These are phyloP conservation scores for Premnoplex brunnescens DNA, from an alignment of 2,797 vertebrate species.

Conservation along the genomic window DNA sequence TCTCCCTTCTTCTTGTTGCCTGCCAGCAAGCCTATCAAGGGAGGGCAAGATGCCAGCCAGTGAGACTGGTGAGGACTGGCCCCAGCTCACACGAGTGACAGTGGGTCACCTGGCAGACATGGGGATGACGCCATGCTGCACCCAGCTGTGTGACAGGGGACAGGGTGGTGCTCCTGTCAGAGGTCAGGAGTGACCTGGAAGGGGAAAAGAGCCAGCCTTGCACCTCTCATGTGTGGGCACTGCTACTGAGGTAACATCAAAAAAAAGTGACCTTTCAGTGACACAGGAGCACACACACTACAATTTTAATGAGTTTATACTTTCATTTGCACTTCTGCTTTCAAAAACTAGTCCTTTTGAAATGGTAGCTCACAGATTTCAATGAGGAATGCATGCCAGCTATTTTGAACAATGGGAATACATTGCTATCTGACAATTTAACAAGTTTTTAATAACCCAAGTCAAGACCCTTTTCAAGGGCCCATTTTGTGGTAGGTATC, in stretches of 20 bases:
- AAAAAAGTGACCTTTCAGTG: background rate
- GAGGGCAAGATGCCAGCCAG: background rate
- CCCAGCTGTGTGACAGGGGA: background rate
- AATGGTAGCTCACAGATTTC: background rate
- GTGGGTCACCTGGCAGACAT: background rate
- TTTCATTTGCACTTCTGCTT: background rate
- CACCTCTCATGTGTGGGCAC: background rate
- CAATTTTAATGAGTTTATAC: background rate
- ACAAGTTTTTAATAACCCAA: background rate
- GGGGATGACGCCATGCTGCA: fast-evolving
- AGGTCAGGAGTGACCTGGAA: background rate
- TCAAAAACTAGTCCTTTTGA: background rate
- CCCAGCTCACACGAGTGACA: fast-evolving
- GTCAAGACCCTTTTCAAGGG: background rate
- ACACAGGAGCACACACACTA: fast-evolving
- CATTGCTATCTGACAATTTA: background rate
- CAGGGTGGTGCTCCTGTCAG: background rate
- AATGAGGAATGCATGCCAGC: background rate
- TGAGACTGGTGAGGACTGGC: background rate
- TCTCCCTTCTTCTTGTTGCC: background rate
- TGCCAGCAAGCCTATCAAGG: background rate
- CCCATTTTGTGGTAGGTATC: background rate
- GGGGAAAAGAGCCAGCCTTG: fast-evolving
- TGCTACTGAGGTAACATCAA: background rate
- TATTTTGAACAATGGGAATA: background rate